Conservation (phyloP, 2,113 vertebrate species). For the Salvelinus alpinus region DNA sequence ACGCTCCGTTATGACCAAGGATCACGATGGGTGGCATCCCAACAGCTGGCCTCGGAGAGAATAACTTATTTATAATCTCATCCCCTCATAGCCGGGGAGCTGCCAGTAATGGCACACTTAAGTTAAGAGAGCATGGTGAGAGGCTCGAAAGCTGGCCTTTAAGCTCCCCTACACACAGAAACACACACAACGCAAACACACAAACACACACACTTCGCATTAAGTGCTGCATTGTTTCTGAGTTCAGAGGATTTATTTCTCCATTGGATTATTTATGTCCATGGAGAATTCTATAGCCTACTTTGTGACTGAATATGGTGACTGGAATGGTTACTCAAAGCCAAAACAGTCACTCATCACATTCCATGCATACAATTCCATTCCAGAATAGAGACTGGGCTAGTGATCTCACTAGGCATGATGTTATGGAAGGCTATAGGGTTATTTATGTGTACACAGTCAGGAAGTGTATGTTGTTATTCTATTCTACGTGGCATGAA, state of each 20-base stretch:
- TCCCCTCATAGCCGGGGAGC: neutral
- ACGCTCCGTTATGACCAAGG: conserved; percentile 15
- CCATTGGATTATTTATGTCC: no score
- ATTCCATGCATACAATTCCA: no score
- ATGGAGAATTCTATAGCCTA: no score
- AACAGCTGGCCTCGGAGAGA: conserved; percentile 45
- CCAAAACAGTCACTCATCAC: neutral
- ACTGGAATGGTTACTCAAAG: neutral
- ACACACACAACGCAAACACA: no score
- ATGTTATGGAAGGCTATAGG: no score
- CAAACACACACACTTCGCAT: neutral
- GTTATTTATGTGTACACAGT: no score
- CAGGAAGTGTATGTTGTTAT: no score
- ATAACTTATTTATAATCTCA: conserved; percentile 26
- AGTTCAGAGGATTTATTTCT: no score
- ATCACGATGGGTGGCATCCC: conserved; percentile 30
- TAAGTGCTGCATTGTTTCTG: no score
- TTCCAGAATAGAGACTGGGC: no score
- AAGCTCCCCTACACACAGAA: neutral
- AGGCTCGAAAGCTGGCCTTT: neutral
- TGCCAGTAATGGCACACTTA: neutral
- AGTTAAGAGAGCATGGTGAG: neutral
- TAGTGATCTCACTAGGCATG: no score
- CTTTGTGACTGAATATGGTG: no score
- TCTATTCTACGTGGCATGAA: neutral